Evolutionary conservation across 2,888 invertebrate genomes (phyloP).

Genomic region (Bombylius major): DNA sequence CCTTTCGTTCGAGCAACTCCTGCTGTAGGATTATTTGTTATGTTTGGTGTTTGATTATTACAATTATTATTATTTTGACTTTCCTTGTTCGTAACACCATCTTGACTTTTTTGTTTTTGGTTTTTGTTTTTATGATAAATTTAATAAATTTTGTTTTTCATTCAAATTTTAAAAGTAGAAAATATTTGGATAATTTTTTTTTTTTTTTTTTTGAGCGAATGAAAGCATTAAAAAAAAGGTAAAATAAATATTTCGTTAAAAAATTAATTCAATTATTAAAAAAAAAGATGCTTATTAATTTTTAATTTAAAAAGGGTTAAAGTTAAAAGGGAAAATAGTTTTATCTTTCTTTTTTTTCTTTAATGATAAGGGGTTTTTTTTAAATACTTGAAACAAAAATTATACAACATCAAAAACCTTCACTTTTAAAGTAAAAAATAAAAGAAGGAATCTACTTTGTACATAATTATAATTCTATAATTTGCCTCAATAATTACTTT

Average conservation of each 20-base stretch:
- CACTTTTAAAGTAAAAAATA: too few relatives aligned
- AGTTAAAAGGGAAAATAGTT: too few relatives aligned
- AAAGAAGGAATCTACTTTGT: too few relatives aligned
- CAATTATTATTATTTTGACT: conserved; percentile 7
- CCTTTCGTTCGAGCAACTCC: conserved; percentile 36
- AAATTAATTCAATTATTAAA: too few relatives aligned
- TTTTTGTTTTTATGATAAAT: not conserved
- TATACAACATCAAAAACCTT: too few relatives aligned
- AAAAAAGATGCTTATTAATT: too few relatives aligned
- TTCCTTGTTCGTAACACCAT: conserved; percentile 7
- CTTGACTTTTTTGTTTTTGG: conserved; percentile 11
- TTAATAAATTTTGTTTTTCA: not conserved
- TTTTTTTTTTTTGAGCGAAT: not conserved
- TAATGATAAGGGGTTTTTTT: too few relatives aligned
- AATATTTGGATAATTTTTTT: not conserved
- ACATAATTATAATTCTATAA: too few relatives aligned
- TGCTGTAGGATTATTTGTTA: not conserved
- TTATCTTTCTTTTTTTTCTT: too few relatives aligned
- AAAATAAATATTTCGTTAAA: conserved; percentile 2
- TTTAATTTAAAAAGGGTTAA: too few relatives aligned
- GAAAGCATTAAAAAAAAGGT: conserved; percentile 6
- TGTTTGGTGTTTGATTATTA: conserved; percentile 4
- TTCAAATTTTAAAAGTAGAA: not conserved
- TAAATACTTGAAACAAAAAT: too few relatives aligned
- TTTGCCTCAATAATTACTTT: too few relatives aligned